These are phyloP conservation scores for Ctenicera cuprea DNA, from an alignment of 2,888 invertebrate species.

Conservation along the genomic window DNA sequence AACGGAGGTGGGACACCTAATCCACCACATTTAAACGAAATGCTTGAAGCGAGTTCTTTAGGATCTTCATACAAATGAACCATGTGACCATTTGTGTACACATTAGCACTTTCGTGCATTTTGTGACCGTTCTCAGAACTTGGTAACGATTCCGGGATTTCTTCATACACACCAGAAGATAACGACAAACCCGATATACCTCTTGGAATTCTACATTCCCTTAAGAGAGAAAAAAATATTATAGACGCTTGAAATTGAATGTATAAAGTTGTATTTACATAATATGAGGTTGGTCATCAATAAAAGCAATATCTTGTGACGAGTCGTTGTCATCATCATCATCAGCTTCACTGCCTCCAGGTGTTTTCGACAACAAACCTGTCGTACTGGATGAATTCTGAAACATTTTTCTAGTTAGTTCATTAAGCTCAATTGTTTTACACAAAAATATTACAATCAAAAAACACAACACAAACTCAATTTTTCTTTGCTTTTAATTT, in stretches of 20 bases:
- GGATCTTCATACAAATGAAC: constrained; percentile 71
- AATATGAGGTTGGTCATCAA: constrained; percentile 3
- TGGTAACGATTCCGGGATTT: constrained; percentile 74
- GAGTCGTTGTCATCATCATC: constrained; percentile 35
- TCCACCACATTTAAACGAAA: constrained; percentile 28
- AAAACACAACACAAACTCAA: too few relatives aligned
- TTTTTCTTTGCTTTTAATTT: too few relatives aligned
- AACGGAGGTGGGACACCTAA: constrained; percentile 69
- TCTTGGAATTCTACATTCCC: constrained; percentile 65
- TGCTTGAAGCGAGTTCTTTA: constrained; percentile 59
- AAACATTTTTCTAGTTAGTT: too few relatives aligned
- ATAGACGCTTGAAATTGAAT: neutral
- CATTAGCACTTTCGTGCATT: constrained; percentile 16
- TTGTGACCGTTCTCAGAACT: constrained; percentile 10
- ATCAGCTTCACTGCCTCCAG: constrained; percentile 70
- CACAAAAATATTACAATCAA: too few relatives aligned
- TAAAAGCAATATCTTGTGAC: constrained; percentile 6
- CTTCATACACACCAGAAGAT: constrained; percentile 82
- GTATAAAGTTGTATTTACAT: constrained; percentile 18
- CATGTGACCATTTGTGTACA: constrained; percentile 52
- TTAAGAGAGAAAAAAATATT: constrained; percentile 34
- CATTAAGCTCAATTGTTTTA: too few relatives aligned
- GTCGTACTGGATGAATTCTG: constrained; percentile 46
- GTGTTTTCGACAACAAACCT: constrained; percentile 67
- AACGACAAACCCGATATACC: constrained; percentile 77